Percentiles rank a stretch among this genome's conserved stretches.
These are phyloP conservation scores for Hycleus phaleratus DNA, from an alignment of 1,140 invertebrate genomes.

Conservation along the genomic window DNA sequence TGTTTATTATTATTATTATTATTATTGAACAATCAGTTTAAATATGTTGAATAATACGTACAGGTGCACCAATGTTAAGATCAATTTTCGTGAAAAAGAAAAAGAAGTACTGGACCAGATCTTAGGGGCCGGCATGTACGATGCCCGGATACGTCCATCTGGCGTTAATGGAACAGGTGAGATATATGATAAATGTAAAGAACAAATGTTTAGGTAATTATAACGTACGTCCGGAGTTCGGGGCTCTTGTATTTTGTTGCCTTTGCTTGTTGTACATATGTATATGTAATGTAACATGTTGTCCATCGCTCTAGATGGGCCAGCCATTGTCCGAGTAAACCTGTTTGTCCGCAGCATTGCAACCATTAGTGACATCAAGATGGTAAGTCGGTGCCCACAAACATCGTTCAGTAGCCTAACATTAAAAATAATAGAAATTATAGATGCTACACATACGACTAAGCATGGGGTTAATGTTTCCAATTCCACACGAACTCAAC, in stretches of 20 bases:
- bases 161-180: conserved; percentile 88
- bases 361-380: conserved; percentile 97
- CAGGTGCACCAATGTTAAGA: conserved; percentile 59
- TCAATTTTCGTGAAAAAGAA: conserved; percentile 88
- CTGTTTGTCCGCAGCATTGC: conserved; percentile 94
- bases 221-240: conserved; percentile 10
- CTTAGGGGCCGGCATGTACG: conserved; percentile 81
- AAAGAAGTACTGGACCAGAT: conserved; percentile 90
- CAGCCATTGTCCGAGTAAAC: conserved; percentile 89
- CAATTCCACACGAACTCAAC: not conserved
- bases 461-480: conserved; percentile 27
- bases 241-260: conserved; percentile 19
- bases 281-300: conserved; percentile 29
- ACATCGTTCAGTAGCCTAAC: conserved; percentile 18
- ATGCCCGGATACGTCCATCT: conserved; percentile 84
- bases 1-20: too few relatives aligned
- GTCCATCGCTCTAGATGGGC: conserved; percentile 68
- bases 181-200: conserved; percentile 29
- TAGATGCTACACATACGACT: conserved; percentile 31
- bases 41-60: not conserved
- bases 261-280: conserved; percentile 30
- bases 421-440: not conserved
- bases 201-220: conserved; percentile 11
- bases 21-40: not conserved
- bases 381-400: conserved; percentile 67